Conservation (phyloP, 2,113 vertebrate species). For the Melanocharis versteri region DNA sequence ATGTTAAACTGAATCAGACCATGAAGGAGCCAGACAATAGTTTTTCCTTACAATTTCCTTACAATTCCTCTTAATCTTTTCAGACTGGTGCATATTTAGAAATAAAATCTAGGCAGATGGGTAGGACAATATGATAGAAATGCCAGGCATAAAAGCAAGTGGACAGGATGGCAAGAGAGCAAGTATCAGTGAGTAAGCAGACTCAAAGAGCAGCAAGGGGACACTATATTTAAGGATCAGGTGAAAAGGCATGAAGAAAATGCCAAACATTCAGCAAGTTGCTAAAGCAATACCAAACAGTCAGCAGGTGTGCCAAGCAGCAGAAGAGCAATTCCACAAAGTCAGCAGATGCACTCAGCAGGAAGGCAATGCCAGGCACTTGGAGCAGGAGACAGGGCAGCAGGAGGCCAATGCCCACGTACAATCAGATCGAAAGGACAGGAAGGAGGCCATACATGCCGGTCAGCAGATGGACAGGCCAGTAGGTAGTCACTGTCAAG, state of each 20-base stretch:
- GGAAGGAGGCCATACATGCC: constrained; percentile 3
- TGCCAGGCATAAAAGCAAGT: constrained; percentile 48
- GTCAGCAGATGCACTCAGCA: constrained; percentile 57
- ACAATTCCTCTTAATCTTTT: constrained; percentile 30
- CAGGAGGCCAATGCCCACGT: constrained; percentile 3
- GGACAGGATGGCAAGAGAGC: constrained; percentile 51
- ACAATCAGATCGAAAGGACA: neutral
- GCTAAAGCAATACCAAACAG: constrained; percentile 47
- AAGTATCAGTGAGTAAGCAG: constrained; percentile 33
- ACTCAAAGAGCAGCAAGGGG: constrained; percentile 24
- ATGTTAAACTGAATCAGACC: constrained; percentile 22
- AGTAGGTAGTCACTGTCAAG: constrained; percentile 33
- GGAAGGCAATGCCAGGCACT: constrained; percentile 54
- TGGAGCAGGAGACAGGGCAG: constrained; percentile 6
- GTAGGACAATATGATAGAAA: constrained; percentile 57
- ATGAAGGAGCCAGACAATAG: constrained; percentile 20
- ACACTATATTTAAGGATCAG: constrained; percentile 43
- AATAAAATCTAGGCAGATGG: constrained; percentile 60
- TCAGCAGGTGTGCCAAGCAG: constrained; percentile 68
- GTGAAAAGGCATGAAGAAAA: constrained; percentile 58
- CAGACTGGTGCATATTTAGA: constrained; percentile 51
- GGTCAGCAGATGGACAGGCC: constrained; percentile 24
- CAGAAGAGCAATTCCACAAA: constrained; percentile 49
- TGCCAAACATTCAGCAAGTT: constrained; percentile 57
- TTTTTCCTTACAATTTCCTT: constrained; percentile 52